A percentile compares a stretch with the other conserved stretches of the same genome.
These are phyloP conservation scores for Anseranas semipalmata DNA, from an alignment of 2,113 vertebrate species.

Conservation along the genomic window DNA sequence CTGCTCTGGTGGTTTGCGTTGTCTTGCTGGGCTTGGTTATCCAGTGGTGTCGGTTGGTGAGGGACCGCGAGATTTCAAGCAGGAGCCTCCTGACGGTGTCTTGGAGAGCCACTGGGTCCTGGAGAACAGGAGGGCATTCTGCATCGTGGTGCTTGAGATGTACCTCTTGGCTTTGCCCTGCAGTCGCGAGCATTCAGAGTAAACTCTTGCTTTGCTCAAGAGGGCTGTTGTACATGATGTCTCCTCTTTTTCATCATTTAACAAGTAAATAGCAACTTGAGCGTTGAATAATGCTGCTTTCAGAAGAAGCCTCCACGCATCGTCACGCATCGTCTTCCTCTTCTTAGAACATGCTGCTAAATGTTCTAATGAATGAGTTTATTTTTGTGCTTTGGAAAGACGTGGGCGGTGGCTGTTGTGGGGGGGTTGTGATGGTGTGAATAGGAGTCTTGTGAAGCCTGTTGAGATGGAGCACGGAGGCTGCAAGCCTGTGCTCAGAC, in stretches of 20 bases:
- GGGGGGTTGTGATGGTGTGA: not conserved
- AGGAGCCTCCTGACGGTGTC: not conserved
- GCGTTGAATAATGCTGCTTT: conserved; percentile 6
- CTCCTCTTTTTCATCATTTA: not conserved
- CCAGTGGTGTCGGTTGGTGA: not conserved
- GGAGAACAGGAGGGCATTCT: not conserved
- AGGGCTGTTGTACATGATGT: not conserved
- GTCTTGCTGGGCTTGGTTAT: not conserved
- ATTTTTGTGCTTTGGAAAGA: conserved; percentile 40
- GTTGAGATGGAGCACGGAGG: not conserved
- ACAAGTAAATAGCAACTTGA: conserved; percentile 12
- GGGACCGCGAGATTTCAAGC: no score
- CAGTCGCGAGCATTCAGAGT: rapidly evolving
- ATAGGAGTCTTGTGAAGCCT: conserved; percentile 15
- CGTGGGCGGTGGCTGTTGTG: not conserved
- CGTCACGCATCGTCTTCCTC: not conserved
- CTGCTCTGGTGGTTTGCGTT: not conserved
- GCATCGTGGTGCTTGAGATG: rapidly evolving
- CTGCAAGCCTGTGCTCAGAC: not conserved
- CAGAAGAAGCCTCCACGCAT: not conserved
- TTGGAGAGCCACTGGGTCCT: not conserved
- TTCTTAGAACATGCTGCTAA: not conserved
- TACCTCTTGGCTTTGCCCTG: not conserved
- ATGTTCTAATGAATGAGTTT: not conserved
- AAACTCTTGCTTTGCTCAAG: not conserved